A percentile compares a stretch with the other conserved stretches of the same genome.
These are phyloP conservation scores for Rhodinocichla rosea DNA, from an alignment of 2,113 vertebrate species.

Conservation along the genomic window DNA sequence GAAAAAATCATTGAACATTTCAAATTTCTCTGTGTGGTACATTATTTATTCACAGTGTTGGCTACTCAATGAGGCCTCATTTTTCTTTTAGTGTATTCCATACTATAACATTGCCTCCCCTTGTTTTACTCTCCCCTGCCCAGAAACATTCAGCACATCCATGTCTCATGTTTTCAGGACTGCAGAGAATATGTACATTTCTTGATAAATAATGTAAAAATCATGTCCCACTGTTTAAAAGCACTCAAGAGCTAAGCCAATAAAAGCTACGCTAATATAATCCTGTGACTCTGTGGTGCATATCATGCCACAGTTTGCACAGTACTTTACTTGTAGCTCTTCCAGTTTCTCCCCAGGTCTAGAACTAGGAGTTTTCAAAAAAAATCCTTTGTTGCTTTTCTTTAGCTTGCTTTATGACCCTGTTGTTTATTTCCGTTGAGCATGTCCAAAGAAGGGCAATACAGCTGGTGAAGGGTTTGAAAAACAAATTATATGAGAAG, in stretches of 20 bases:
- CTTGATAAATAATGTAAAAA: background rate
- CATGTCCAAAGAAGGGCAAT: background rate
- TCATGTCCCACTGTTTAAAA: background rate
- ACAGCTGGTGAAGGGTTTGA: background rate
- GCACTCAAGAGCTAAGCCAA: background rate
- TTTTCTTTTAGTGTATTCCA: background rate
- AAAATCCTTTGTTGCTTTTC: background rate
- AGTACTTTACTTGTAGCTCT: background rate
- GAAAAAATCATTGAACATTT: background rate
- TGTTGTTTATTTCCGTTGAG: background rate
- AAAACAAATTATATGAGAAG: background rate
- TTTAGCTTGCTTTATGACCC: background rate
- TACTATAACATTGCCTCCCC: background rate
- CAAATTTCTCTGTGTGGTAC: background rate
- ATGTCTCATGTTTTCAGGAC: background rate
- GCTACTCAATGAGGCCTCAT: background rate
- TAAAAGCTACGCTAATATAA: background rate
- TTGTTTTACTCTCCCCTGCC: background rate
- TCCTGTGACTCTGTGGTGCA: background rate
- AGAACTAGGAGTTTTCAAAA: background rate
- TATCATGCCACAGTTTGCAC: background rate
- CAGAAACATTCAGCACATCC: background rate
- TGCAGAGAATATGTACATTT: background rate
- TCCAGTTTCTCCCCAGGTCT: background rate
- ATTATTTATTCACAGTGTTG: background rate